These are phyloP conservation scores for Nasonia vitripennis DNA, from an alignment of 1,140 invertebrate species.

Conservation along the genomic window DNA sequence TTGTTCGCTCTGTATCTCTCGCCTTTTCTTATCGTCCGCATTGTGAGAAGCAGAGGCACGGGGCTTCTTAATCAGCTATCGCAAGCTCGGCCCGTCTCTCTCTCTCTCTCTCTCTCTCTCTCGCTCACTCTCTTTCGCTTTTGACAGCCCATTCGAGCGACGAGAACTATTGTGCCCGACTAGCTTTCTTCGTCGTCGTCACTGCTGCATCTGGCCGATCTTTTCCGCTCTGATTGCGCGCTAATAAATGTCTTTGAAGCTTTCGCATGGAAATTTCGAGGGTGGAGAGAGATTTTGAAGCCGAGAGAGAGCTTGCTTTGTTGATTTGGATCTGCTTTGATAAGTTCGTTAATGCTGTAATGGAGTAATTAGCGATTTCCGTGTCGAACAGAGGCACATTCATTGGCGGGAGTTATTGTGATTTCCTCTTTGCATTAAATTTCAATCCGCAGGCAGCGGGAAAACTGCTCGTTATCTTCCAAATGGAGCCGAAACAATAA, in stretches of 20 bases:
- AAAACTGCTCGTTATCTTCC: neutral
- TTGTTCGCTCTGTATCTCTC: conserved; percentile 4
- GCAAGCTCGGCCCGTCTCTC: neutral
- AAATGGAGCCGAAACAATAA: neutral
- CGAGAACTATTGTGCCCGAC: neutral
- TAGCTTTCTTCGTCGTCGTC: neutral
- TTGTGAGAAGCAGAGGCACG: conserved; percentile 52
- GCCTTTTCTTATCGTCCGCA: conserved; percentile 59
- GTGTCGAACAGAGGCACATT: neutral
- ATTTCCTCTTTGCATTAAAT: neutral
- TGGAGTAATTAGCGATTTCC: neutral
- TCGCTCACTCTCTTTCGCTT: neutral
- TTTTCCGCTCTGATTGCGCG: conserved; percentile 1
- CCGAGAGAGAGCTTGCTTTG: too few species aligned
- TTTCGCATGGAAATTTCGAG: conserved; percentile 5
- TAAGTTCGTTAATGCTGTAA: too few species aligned
- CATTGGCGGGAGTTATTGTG: neutral
- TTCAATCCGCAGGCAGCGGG: neutral
- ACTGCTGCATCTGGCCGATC: neutral
- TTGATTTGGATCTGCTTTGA: too few species aligned
- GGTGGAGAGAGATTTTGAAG: neutral
- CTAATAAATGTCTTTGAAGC: conserved; percentile 20
- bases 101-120: neutral
- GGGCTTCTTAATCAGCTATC: conserved; percentile 56
- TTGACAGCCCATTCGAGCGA: conserved; percentile 17